These are phyloP conservation scores for Drosophila watanabei DNA, from an alignment of 1,140 invertebrate genomes.

Conservation along the genomic window DNA sequence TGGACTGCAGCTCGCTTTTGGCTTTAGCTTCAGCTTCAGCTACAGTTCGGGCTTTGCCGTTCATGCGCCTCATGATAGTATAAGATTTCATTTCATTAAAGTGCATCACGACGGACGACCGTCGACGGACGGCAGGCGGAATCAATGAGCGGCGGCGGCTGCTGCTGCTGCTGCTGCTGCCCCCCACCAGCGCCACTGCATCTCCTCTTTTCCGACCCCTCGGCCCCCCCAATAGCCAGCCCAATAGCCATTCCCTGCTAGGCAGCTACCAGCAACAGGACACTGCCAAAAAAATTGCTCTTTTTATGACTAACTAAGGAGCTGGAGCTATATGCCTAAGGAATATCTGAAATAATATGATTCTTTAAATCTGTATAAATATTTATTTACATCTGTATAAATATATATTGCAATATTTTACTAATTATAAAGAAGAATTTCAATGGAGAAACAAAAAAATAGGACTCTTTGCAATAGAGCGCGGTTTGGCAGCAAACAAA, in stretches of 20 bases:
- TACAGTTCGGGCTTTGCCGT: conserved; percentile 47
- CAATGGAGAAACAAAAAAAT: too few species aligned
- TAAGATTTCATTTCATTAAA: conserved; percentile 85
- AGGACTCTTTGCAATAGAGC: too few species aligned
- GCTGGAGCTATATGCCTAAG: not conserved
- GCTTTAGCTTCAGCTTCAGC: conserved; percentile 14
- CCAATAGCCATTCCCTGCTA: conserved; percentile 40
- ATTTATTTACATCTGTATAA: too few species aligned
- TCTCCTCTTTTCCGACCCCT: conserved; percentile 1
- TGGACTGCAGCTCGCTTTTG: conserved; percentile 38
- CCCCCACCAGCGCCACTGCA: not conserved
- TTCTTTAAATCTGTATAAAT: too few species aligned
- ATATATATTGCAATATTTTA: too few species aligned
- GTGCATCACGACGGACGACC: conserved; percentile 78
- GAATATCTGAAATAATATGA: too few species aligned
- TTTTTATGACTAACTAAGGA: not conserved
- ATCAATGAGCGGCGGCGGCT: conserved; percentile 71
- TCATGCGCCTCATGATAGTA: conserved; percentile 81
- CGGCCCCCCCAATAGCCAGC: conserved; percentile 2
- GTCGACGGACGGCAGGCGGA: conserved; percentile 64
- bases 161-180: conserved; percentile 36
- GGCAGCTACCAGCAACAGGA: conserved; percentile 40
- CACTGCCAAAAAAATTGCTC: conserved; percentile 8
- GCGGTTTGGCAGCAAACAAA: too few species aligned
- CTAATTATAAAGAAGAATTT: too few species aligned